These are phyloP conservation scores for Scyliorhinus canicula DNA, from an alignment of 2,797 vertebrate species.

Conservation along the genomic window DNA sequence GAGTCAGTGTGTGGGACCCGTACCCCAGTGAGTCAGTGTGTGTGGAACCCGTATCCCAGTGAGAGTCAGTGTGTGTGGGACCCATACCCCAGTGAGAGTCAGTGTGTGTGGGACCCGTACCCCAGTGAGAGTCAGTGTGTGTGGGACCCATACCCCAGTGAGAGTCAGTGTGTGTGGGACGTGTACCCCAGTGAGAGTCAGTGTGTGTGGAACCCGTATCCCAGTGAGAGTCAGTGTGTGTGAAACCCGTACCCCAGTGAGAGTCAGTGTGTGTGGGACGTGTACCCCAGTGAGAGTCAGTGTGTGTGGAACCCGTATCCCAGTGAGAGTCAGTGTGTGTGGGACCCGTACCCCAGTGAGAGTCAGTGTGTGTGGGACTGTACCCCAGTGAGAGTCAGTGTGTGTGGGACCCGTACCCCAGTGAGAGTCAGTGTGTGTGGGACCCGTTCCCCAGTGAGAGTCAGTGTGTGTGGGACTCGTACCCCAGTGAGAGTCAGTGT, in stretches of 20 bases:
- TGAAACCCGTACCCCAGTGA: neutral
- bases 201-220: neutral
- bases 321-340: neutral
- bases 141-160: neutral
- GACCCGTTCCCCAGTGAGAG: neutral
- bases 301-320: neutral
- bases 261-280: neutral
- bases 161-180: neutral
- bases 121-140: neutral
- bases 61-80: too few species aligned
- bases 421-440: neutral
- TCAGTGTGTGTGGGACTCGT: neutral
- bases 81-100: neutral
- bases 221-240: neutral
- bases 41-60: neutral
- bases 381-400: neutral
- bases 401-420: neutral
- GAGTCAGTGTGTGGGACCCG: neutral
- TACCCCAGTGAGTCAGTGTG: neutral
- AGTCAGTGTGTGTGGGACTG: neutral
- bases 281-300: neutral
- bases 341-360: neutral
- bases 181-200: neutral
- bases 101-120: too few species aligned
- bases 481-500: neutral